phyloP scores from a whole-genome alignment of 2,113 vertebrate species.

The Catharus fuscescens region DNA sequence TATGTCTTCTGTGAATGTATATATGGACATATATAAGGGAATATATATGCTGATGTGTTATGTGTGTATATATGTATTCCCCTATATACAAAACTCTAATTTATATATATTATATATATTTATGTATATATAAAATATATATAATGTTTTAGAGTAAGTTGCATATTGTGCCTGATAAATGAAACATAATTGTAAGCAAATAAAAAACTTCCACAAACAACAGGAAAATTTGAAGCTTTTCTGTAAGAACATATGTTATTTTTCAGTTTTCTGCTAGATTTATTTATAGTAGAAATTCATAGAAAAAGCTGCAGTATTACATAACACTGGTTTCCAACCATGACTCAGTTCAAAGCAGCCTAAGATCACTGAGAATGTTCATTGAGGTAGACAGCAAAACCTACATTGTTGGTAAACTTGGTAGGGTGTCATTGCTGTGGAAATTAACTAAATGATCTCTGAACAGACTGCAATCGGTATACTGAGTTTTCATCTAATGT shows the following conservation, averaged over 20 bases:
- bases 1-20: slow-evolving; percentile 46
- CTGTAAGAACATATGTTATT: slow-evolving; percentile 20
- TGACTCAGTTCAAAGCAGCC: background rate
- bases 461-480: background rate
- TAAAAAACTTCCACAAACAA: slow-evolving; percentile 18
- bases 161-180: slow-evolving; percentile 40
- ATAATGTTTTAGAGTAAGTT: slow-evolving; percentile 41
- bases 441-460: background rate
- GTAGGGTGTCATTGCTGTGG: background rate
- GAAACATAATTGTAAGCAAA: slow-evolving; percentile 42
- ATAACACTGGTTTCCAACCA: background rate
- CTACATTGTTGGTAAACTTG: background rate
- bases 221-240: slow-evolving; percentile 22
- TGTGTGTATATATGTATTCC: slow-evolving; percentile 22
- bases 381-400: background rate
- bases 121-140: slow-evolving; percentile 59
- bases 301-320: background rate
- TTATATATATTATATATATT: slow-evolving; percentile 61
- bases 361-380: background rate
- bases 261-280: background rate
- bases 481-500: background rate
- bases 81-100: slow-evolving; percentile 49
- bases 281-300: slow-evolving; percentile 45
- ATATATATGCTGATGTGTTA: background rate
- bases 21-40: slow-evolving; percentile 46